A percentile compares a stretch with the other conserved stretches of the same genome.
Conservation (phyloP, 2,113 vertebrate genomes). For the Rhombomys opimus region DNA sequence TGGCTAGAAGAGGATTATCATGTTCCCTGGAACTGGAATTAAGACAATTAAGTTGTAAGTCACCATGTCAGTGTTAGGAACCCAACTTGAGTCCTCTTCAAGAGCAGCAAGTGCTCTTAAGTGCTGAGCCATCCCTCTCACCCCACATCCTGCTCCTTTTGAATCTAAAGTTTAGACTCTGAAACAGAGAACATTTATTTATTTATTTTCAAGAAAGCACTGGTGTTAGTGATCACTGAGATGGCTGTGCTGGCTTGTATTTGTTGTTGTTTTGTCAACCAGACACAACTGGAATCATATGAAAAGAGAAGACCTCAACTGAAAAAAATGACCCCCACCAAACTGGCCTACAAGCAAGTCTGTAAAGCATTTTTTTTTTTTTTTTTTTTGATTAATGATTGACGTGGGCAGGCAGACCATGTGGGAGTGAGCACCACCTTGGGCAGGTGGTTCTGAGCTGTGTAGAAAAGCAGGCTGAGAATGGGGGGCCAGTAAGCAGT, state of each 20-base stretch:
- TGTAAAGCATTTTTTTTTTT: background rate
- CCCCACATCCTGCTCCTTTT: background rate
- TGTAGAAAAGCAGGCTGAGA: background rate
- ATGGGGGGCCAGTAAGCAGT: background rate
- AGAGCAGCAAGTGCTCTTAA: background rate
- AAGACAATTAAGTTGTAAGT: background rate
- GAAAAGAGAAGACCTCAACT: background rate
- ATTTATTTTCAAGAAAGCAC: background rate
- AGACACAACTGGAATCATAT: background rate
- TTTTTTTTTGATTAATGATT: background rate
- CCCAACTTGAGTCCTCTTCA: background rate
- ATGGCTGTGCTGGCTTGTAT: background rate
- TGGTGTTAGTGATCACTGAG: background rate
- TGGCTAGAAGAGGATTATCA: background rate
- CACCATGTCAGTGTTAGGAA: background rate
- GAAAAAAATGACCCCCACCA: background rate
- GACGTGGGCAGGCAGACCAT: background rate
- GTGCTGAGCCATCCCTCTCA: background rate
- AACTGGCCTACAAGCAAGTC: background rate
- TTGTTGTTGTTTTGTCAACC: background rate
- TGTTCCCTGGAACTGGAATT: background rate
- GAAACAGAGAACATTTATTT: background rate
- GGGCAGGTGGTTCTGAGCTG: background rate
- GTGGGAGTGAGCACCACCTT: background rate
- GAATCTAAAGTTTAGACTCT: slow-evolving; percentile 16